These are phyloP conservation scores for Drosophila nikananu DNA, from an alignment of 1,140 invertebrate species.

Conservation along the genomic window DNA sequence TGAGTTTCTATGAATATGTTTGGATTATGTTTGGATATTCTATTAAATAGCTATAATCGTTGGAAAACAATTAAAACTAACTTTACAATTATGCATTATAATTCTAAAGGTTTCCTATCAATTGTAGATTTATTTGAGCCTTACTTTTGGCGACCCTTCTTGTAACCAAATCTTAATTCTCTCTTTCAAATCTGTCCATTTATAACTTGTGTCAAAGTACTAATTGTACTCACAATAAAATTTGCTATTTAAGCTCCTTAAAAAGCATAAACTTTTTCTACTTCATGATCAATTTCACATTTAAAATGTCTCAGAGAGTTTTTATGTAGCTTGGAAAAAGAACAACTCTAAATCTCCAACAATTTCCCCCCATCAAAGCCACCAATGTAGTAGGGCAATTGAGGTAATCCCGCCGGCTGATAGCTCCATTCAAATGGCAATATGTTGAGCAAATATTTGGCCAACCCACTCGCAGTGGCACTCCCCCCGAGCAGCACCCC, in stretches of 20 bases:
- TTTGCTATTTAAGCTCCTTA: background rate
- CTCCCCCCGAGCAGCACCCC: conserved; percentile 1
- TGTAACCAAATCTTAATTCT: too few species aligned
- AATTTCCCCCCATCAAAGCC: background rate
- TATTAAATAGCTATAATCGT: too few species aligned
- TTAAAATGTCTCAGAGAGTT: background rate
- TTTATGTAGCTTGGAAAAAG: background rate
- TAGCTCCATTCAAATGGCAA: conserved; percentile 53
- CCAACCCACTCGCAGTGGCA: conserved; percentile 27
- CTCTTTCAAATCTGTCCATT: too few species aligned
- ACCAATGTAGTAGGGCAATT: conserved; percentile 16
- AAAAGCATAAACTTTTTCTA: background rate
- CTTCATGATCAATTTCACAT: background rate
- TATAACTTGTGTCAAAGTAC: background rate
- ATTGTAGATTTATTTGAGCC: too few species aligned
- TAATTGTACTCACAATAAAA: background rate
- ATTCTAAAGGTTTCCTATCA: background rate
- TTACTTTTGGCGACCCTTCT: too few species aligned
- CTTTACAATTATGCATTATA: background rate
- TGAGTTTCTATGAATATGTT: too few species aligned
- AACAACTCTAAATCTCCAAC: background rate
- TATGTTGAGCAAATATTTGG: conserved; percentile 72
- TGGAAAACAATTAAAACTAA: background rate
- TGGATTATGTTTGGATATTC: too few species aligned
- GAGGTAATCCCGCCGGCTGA: conserved; percentile 31